Evolutionary conservation across 2,113 vertebrate genomes (phyloP).

Genomic region (Planiliza haematocheilus): DNA sequence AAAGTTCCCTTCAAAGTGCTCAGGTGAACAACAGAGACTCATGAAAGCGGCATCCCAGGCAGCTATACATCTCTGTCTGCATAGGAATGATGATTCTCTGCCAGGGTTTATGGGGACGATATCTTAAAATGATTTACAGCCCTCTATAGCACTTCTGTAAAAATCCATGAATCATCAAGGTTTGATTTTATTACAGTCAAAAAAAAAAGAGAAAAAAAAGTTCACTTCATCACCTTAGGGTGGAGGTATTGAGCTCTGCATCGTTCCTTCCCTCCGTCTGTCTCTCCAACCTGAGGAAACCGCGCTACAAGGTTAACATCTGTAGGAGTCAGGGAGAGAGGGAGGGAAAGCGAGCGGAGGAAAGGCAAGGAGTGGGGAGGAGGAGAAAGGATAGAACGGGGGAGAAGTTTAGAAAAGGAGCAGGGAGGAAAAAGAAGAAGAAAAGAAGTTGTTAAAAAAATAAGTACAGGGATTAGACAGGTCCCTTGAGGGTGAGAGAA

Average conservation of each 20-base stretch:
- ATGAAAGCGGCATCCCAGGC: constrained; percentile 26
- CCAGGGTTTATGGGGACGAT: constrained; percentile 57
- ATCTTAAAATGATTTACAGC: constrained; percentile 70
- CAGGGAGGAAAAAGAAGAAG: too few species aligned
- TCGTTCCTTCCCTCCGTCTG: constrained; percentile 5
- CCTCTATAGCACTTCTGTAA: constrained; percentile 60
- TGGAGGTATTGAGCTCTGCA: constrained; percentile 75
- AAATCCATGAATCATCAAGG: constrained; percentile 73
- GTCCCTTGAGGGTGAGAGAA: not conserved
- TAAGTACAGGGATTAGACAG: too few species aligned
- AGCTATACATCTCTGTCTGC: constrained; percentile 62
- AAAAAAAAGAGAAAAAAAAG: constrained; percentile 12
- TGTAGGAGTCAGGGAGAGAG: constrained; percentile 64
- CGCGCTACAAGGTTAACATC: constrained; percentile 79
- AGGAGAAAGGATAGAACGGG: not conserved
- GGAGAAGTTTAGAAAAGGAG: not conserved
- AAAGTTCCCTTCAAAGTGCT: constrained; percentile 33
- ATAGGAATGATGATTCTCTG: constrained; percentile 49
- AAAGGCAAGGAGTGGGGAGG: constrained; percentile 7
- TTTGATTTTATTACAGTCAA: constrained; percentile 69
- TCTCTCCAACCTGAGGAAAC: constrained; percentile 70
- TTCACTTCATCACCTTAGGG: constrained; percentile 59
- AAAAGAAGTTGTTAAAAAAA: not conserved
- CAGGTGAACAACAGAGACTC: constrained; percentile 44
- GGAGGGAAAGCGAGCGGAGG: constrained; percentile 11